Evolutionary conservation across 2,113 vertebrate species (phyloP).

Genomic region (Gavia stellata): DNA sequence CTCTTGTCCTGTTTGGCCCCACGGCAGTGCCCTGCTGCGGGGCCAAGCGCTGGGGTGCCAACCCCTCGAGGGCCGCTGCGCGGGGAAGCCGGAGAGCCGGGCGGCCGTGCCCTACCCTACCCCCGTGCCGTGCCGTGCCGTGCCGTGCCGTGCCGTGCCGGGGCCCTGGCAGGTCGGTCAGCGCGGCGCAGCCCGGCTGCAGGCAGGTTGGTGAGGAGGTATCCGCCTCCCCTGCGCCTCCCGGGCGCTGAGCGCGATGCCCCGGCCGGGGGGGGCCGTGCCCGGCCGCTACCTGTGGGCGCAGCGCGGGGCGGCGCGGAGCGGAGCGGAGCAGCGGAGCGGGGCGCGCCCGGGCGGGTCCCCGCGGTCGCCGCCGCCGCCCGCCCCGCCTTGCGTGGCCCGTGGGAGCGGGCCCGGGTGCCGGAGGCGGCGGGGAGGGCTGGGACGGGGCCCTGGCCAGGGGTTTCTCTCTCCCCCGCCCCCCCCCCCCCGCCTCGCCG

Average conservation of each 20-base stretch:
- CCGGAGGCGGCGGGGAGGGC: not conserved
- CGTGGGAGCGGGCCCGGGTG: not conserved
- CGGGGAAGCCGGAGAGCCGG: not conserved
- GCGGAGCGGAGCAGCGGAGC: not conserved
- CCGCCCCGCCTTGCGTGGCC: not conserved
- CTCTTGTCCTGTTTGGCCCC: too few relatives aligned
- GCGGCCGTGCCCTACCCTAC: too few relatives aligned
- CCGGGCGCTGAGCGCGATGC: not conserved
- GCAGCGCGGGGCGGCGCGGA: not conserved
- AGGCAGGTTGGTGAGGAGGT: not conserved
- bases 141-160: not conserved
- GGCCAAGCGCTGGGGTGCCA: not conserved
- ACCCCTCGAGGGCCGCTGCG: not conserved
- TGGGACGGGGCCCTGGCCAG: not conserved
- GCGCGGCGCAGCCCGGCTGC: not conserved
- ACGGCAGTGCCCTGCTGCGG: not conserved
- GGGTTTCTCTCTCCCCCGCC: constrained; percentile 4
- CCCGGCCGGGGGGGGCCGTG: not conserved
- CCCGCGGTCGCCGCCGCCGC: not conserved
- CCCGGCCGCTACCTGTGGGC: not conserved
- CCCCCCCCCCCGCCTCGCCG: not conserved
- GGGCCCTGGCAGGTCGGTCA: not conserved
- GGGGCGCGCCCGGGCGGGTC: not conserved
- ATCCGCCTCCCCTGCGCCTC: not conserved
- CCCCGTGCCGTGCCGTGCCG: not conserved